Evolutionary conservation across 2,888 invertebrate species (phyloP).

Genomic region (Dasysyrphus albostriatus): DNA sequence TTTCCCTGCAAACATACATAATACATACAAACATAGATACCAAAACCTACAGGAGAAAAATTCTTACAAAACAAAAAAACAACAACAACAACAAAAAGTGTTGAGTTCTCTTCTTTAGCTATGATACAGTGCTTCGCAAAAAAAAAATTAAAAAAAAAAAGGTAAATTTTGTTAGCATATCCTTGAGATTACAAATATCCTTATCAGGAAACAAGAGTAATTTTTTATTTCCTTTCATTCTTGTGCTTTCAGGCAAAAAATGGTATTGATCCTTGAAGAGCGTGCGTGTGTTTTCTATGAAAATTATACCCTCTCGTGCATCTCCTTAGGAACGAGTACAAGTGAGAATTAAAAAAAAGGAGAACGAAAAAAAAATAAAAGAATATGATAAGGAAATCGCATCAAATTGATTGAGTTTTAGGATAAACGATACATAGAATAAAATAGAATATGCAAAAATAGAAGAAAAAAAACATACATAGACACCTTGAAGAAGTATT

Average conservation of each 20-base stretch:
- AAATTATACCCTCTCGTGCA: neutral
- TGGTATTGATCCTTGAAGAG: slow-evolving; percentile 30
- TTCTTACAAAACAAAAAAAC: neutral
- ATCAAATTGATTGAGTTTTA: slow-evolving; percentile 50
- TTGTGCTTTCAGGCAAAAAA: slow-evolving; percentile 28
- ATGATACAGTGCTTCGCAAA: neutral
- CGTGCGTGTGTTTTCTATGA: neutral
- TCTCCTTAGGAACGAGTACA: neutral
- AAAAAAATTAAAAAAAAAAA: slow-evolving; percentile 9
- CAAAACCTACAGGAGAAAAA: neutral
- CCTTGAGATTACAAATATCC: slow-evolving; percentile 55
- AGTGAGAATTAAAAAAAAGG: slow-evolving; percentile 7
- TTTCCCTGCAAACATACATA: neutral
- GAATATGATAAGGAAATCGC: slow-evolving; percentile 41
- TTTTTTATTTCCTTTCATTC: slow-evolving; percentile 33
- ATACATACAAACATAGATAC: neutral
- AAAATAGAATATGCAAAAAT: neutral
- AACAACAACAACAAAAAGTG: slow-evolving; percentile 7
- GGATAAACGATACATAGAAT: slow-evolving; percentile 15
- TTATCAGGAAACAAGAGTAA: slow-evolving; percentile 56
- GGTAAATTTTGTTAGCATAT: slow-evolving; percentile 53
- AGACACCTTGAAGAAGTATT: neutral
- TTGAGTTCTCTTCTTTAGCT: neutral
- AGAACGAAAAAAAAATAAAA: slow-evolving; percentile 12
- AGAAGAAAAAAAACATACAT: no score